Base-by-base conservation (phyloP, 2,113 vertebrate genomes). In the Trachemys scripta region DNA sequence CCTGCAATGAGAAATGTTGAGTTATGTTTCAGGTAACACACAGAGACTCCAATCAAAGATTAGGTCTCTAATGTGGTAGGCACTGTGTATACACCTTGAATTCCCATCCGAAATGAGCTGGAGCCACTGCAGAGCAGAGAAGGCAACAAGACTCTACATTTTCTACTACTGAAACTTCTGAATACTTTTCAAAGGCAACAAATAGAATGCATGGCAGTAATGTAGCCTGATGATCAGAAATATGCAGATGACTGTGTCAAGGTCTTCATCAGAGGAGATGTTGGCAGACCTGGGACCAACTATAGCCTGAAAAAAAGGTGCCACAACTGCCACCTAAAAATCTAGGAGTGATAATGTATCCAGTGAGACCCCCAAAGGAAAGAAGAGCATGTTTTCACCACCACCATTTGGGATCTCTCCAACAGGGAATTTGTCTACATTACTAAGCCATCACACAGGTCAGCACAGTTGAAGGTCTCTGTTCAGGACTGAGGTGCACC, bases 231-330 rank as follows among this genome's bases (percentile, higher is more conserved):
- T 92, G 79, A 29, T 95, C 53, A 79, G n/a, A 87, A 94, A 82
- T 25, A 31, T 16, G 13, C 0, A 1, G 49, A 78, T 4, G 82
- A 20, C 35, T 0, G 0, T 0, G 72, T 72, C 13, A 8, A 75
- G 65, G 10, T 10, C 27, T 10, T 29, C 20, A 1, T 5, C 7
- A 31, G 2, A 65, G 31, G 62, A 31, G 31, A 35, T n/a, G 14
- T 65, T 65, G 62, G 62, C 62, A 65, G 62, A 35, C 16, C 25
- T 65, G 62, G 31, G 62, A 31, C 59, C 59, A 35, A 35, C 59
- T 65, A 16, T 35, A 35, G 29, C 59, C 59, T 35, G n/a, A 42
- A 42, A 75, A 65, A 42, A 42, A 42, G 17, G 5, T 75, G 69
- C 38, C 10, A 35, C 62, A n/a, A 17, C 31, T n/a, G 31, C 62